Evolutionary conservation across 2,888 invertebrate species (phyloP), one percentile per base, ranked within the genome.

Genomic region (Notodonta ziczac): DNA sequence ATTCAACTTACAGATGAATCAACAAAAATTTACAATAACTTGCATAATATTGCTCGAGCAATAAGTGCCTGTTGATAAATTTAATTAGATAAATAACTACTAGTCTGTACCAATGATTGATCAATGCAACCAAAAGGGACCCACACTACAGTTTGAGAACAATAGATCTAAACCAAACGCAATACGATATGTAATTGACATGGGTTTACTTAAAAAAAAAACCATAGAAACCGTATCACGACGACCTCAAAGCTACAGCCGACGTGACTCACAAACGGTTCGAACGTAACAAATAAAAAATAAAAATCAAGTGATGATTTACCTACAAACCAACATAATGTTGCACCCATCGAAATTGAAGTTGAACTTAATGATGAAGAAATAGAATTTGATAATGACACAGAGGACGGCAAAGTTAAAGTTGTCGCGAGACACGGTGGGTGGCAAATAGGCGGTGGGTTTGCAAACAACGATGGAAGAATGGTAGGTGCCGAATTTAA

Each of bases 401-500:
- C 48, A 62, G 59, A 55, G 53, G 51, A 61, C 46, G 44, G 56
- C 57, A 61, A 63, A 55, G n/a, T 32, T 62, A 61, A 72, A 60
- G 56, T 79, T 72, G 80, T 78, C 69, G 54, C 56, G 63, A 57
- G n/a, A 46, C 88, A 69, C 89, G 72, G 86, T 90, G 89, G 91
- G 91, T 90, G 92, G 92, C 78, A 74, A 80, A 84, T 78, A 88
- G 90, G 89, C 90, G 90, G 89, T 81, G 80, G 81, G 90, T 89
- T 89, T 89, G 87, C 90, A 91, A 91, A 92, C 91, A 90, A 78
- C 78, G 80, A 84, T 83, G 78, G 86, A 84, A 80, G 78, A 83
- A 84, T 86, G 78, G 82, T 72, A 84, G 86, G 76, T 75, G 77
- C 83, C 80, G 72, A 69, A 77, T 80, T 69, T 72, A 76, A 78